These are phyloP conservation scores for Mizuhopecten yessoensis DNA, from an alignment of 1,140 invertebrate genomes.

Conservation along the genomic window DNA sequence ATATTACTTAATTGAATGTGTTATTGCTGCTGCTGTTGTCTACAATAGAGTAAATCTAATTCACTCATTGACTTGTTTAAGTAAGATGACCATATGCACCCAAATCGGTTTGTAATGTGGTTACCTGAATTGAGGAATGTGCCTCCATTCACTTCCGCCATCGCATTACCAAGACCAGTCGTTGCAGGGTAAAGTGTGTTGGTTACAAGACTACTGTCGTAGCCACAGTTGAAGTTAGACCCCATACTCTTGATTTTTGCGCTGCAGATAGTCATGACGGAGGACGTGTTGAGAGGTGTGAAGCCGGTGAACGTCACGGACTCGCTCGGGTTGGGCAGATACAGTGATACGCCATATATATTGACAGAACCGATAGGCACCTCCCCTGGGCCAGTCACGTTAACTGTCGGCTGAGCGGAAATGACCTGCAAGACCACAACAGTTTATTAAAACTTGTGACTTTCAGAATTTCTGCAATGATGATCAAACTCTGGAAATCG, in stretches of 20 bases:
- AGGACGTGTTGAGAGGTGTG: slow-evolving; percentile 74
- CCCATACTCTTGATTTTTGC: slow-evolving; percentile 66
- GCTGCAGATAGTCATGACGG: slow-evolving; percentile 78
- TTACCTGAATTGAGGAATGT: slow-evolving; percentile 76
- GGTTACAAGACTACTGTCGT: slow-evolving; percentile 54
- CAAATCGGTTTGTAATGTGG: neutral
- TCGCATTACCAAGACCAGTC: slow-evolving; percentile 66
- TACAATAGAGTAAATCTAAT: too few relatives aligned
- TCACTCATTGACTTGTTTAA: too few relatives aligned
- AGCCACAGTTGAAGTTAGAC: slow-evolving; percentile 73
- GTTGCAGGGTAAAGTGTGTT: slow-evolving; percentile 47
- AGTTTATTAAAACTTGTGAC: too few relatives aligned
- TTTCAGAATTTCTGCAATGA: too few relatives aligned
- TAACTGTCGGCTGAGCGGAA: slow-evolving; percentile 65
- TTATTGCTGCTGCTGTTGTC: too few relatives aligned
- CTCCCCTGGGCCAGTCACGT: slow-evolving; percentile 69
- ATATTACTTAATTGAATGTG: too few relatives aligned
- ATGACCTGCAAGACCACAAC: slow-evolving; percentile 55
- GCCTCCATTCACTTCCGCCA: slow-evolving; percentile 69
- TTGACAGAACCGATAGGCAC: slow-evolving; percentile 71
- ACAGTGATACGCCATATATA: slow-evolving; percentile 72
- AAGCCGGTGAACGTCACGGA: slow-evolving; percentile 71
- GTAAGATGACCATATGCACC: too few relatives aligned
- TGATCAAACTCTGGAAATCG: too few relatives aligned
- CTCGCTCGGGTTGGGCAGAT: slow-evolving; percentile 68